Evolutionary conservation across 1,140 invertebrate species (phyloP), one percentile per base, ranked within the genome.

Genomic region (Wasmannia auropunctata): DNA sequence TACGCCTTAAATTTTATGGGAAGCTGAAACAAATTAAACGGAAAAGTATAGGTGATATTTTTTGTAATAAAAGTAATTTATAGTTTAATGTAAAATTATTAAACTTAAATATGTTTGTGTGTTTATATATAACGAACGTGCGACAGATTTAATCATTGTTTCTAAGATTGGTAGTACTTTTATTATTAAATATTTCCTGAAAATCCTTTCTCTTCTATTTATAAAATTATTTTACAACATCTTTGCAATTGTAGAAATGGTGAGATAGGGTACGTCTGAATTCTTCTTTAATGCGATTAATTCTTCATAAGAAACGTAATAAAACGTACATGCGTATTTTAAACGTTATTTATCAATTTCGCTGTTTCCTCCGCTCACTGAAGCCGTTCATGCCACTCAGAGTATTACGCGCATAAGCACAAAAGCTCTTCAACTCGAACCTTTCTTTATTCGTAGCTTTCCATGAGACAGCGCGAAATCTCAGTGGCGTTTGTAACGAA

Each of bases 341-440:
- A 58, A 81, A 58, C 25, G 28, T 28, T 83, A 46, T 83, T 83
- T 74, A 83, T 58, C 28, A 83, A 60, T n/a, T 74, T 46, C 8
- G n/a, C 31, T 43, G 28, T 43, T 83, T 72, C n/a, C 67, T 60
- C 2, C 40, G 37, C 25, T 81, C 0, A 46, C 22, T 25, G 11
- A 58, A 74, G 28, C 51, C 7, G 74, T 83, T 83, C 28, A 37
- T 46, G 76, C 22, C 31, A 22, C 40, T 74, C 28, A 54, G n/a
- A 83, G 28, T 65, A 28, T 86, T 56, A 43, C n/a, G 43, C 25
- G 37, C 34, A 80, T 67, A 65, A 79, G 62, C 25, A 83, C 37
- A 34, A 83, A 83, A 46, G 51, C 69, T 83, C 37, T 83, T 72
- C 54, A 46, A 51, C 37, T 34, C 28, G 22, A 58, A 81, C 25